Percentiles rank a stretch among this genome's conserved stretches.
These are phyloP conservation scores for Platycheirus rosarum DNA, from an alignment of 2,888 invertebrate genomes.

Conservation along the genomic window DNA sequence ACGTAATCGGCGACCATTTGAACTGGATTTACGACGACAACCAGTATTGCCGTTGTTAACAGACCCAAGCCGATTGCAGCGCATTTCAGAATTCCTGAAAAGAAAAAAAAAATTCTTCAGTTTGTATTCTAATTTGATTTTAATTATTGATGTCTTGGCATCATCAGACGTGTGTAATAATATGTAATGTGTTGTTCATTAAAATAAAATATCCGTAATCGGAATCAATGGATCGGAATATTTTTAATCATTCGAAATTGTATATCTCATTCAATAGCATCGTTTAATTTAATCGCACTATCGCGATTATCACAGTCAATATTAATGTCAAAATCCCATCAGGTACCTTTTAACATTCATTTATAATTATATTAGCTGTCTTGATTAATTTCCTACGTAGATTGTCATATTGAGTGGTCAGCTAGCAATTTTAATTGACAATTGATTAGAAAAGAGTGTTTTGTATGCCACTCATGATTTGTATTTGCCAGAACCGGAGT, in stretches of 20 bases:
- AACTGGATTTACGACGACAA: constrained; percentile 79
- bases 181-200: too few species aligned
- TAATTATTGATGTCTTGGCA: too few species aligned
- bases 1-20: constrained; percentile 79
- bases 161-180: too few species aligned
- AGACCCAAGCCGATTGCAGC: constrained; percentile 79
- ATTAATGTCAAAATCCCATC: neutral
- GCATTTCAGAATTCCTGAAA: constrained; percentile 78
- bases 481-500: neutral
- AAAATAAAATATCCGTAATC: too few species aligned
- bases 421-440: neutral
- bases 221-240: too few species aligned
- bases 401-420: neutral
- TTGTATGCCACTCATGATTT: neutral
- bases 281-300: neutral
- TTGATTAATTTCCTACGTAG: neutral
- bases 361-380: constrained; percentile 7
- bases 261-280: neutral
- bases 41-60: constrained; percentile 77
- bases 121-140: constrained; percentile 1
- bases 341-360: neutral
- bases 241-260: too few species aligned
- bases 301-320: neutral
- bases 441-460: neutral
- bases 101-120: neutral